These are phyloP conservation scores for Limnephilus rhombicus DNA, from an alignment of 2,888 invertebrate genomes.

Conservation along the genomic window DNA sequence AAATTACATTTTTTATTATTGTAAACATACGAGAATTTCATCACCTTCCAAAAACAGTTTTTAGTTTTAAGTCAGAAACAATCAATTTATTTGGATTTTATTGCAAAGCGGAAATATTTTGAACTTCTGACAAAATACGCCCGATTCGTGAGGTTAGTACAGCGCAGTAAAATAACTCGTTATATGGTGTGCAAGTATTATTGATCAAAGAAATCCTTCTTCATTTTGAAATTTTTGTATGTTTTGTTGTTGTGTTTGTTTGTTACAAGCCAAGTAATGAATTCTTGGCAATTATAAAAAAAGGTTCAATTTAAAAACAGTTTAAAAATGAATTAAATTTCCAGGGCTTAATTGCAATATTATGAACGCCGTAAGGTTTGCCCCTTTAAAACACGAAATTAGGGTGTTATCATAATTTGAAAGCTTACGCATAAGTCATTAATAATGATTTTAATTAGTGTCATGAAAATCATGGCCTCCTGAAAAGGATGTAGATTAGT, in stretches of 20 bases:
- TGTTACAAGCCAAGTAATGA: background rate
- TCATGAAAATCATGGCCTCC: background rate
- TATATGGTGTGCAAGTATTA: no score
- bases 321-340: background rate
- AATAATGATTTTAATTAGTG: background rate
- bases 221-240: background rate
- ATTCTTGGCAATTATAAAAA: background rate
- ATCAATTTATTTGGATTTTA: no score
- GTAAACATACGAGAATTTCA: no score
- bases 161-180: no score
- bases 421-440: background rate
- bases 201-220: no score
- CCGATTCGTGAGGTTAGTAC: no score
- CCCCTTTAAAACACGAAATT: background rate
- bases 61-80: no score
- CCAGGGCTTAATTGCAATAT: background rate
- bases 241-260: background rate
- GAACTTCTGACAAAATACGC: no score
- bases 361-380: background rate
- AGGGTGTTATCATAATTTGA: background rate
- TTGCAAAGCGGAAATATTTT: no score
- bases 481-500: constrained; percentile 26
- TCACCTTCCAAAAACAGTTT: no score
- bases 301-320: background rate
- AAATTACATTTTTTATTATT: no score